A percentile compares a stretch with the other conserved stretches of the same genome.
phyloP scores from a whole-genome alignment of 2,113 vertebrate species.

The Muscicapa adusta region DNA sequence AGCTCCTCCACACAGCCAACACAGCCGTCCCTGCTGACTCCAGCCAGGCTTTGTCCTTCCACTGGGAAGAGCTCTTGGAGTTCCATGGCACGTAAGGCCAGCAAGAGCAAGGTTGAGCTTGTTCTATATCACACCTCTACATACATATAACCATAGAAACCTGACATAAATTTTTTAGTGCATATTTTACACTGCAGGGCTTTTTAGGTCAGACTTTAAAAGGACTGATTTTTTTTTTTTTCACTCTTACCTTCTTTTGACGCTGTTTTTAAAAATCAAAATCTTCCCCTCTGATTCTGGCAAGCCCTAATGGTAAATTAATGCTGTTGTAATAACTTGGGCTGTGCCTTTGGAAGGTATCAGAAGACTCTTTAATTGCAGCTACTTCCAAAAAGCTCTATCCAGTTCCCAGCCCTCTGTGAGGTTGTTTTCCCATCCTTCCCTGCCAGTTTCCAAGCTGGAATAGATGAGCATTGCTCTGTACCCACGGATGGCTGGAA shows the following conservation, averaged over 20 bases:
- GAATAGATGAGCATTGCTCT: background rate
- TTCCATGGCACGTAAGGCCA: background rate
- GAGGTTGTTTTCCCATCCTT: background rate
- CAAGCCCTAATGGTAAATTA: background rate
- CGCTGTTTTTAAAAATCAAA: background rate
- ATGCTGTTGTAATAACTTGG: background rate
- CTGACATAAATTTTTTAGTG: constrained; percentile 32
- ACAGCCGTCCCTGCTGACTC: background rate
- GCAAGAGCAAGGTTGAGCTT: background rate
- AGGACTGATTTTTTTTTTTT: background rate
- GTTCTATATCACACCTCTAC: accelerated
- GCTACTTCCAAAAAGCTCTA: background rate
- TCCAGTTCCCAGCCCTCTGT: background rate
- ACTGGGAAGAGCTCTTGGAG: background rate
- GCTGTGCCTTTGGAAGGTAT: background rate
- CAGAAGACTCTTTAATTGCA: background rate
- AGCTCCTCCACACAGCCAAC: background rate
- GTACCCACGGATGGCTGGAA: background rate
- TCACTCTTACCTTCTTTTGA: background rate
- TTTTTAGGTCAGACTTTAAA: constrained; percentile 45
- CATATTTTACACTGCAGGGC: background rate
- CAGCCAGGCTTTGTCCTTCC: background rate
- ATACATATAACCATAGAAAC: background rate
- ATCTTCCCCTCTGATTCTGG: background rate
- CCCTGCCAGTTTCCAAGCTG: background rate